These are phyloP conservation scores for Peribatodes rhomboidaria DNA, from an alignment of 2,888 invertebrate species.

Conservation along the genomic window DNA sequence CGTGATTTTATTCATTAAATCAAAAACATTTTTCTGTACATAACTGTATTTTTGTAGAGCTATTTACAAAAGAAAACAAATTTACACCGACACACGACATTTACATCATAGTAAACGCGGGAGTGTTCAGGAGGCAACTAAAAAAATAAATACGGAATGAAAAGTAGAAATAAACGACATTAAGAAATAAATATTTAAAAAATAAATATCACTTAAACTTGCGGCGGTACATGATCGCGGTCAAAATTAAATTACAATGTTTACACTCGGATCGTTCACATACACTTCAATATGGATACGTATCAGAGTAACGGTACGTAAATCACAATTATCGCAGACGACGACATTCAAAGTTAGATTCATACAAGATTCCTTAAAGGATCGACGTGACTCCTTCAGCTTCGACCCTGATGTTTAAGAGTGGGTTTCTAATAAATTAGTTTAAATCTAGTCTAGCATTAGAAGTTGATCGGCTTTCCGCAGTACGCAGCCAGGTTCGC, in stretches of 20 bases:
- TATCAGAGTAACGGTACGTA: constrained; percentile 28
- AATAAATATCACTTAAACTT: constrained; percentile 57
- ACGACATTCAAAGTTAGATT: constrained; percentile 72
- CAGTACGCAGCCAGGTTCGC: constrained; percentile 98
- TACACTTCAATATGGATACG: constrained; percentile 21
- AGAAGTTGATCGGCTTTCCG: constrained; percentile 99
- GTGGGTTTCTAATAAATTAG: constrained; percentile 53
- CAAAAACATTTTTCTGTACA: constrained; percentile 35
- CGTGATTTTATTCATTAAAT: constrained; percentile 39
- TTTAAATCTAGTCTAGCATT: constrained; percentile 65
- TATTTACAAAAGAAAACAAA: constrained; percentile 81
- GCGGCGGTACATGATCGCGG: constrained; percentile 42
- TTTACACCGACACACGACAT: constrained; percentile 70
- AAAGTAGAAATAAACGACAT: constrained; percentile 49
- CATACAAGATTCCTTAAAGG: constrained; percentile 76
- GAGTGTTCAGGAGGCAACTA: constrained; percentile 52
- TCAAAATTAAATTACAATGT: constrained; percentile 48
- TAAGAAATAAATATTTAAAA: constrained; percentile 53
- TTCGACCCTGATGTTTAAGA: constrained; percentile 51
- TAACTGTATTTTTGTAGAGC: constrained; percentile 64
- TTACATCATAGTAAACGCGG: constrained; percentile 68
- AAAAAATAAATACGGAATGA: constrained; percentile 66
- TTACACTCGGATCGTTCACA: constrained; percentile 30
- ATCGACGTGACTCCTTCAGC: constrained; percentile 54
- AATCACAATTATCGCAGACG: constrained; percentile 44